Percentiles rank a stretch among this genome's conserved stretches.
These are phyloP conservation scores for Achroia grisella DNA, from an alignment of 1,140 invertebrate species.

Conservation along the genomic window DNA sequence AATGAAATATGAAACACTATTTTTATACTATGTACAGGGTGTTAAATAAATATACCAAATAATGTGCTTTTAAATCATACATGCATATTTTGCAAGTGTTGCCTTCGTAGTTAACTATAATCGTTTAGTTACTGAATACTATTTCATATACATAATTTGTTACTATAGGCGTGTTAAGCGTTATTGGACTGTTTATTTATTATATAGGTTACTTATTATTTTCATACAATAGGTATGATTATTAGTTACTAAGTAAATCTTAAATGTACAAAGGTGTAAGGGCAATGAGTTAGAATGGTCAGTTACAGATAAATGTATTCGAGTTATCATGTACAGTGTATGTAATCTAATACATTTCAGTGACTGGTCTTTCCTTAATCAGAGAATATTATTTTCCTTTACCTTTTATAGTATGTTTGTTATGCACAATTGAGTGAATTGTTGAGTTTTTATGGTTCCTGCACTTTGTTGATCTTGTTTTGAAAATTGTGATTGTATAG, in stretches of 20 bases:
- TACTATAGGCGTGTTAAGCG: constrained; percentile 22
- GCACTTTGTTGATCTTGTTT: constrained; percentile 61
- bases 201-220: background rate
- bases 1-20: constrained; percentile 43
- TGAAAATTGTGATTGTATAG: constrained; percentile 33
- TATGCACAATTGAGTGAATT: constrained; percentile 57
- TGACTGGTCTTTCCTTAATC: constrained; percentile 1
- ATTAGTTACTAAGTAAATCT: background rate
- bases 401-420: constrained; percentile 32
- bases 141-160: constrained; percentile 10
- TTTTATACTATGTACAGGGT: constrained; percentile 69
- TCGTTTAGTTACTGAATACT: constrained; percentile 5
- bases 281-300: constrained; percentile 11
- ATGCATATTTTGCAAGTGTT: constrained; percentile 43
- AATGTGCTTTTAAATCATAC: constrained; percentile 59
- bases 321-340: no score
- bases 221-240: background rate
- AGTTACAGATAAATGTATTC: constrained; percentile 5
- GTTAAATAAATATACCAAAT: constrained; percentile 66
- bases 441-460: constrained; percentile 45
- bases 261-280: constrained; percentile 27
- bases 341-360: background rate
- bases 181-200: constrained; percentile 50
- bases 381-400: constrained; percentile 18
- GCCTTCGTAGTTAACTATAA: constrained; percentile 50